Conservation (phyloP, 2,113 vertebrate genomes). For the Suncus etruscus region DNA sequence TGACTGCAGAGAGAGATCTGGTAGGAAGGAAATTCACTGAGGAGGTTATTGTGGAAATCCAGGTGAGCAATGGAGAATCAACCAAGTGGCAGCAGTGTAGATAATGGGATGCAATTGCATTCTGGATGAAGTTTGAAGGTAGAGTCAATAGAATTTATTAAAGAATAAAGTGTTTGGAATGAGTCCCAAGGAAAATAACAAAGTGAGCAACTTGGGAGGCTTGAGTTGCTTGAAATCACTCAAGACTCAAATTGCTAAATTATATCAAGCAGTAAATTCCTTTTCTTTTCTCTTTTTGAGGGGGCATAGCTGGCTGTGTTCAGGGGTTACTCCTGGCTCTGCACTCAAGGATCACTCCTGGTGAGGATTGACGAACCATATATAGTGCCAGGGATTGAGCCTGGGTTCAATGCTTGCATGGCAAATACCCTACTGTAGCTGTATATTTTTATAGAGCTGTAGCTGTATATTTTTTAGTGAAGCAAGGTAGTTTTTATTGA, state of each 20-base stretch:
- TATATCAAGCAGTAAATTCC: conserved; percentile 17
- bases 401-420: too few relatives aligned
- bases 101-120: conserved; percentile 32
- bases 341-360: too few relatives aligned
- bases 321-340: too few relatives aligned
- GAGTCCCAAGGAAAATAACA: neutral
- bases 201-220: conserved; percentile 25
- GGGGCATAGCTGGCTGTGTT: too few relatives aligned
- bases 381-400: too few relatives aligned
- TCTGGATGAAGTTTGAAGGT: conserved; percentile 32
- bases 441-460: too few relatives aligned
- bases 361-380: too few relatives aligned
- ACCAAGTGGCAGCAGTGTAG: conserved; percentile 6
- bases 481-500: conserved; percentile 2
- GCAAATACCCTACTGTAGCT: too few relatives aligned
- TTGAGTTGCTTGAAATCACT: conserved; percentile 16
- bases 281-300: neutral
- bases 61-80: conserved; percentile 26
- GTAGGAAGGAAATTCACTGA: neutral
- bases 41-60: neutral
- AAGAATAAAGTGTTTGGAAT: neutral
- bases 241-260: neutral
- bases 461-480: too few relatives aligned
- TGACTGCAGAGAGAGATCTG: neutral
- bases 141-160: conserved; percentile 11